Base-by-base conservation (phyloP, 2,113 vertebrate genomes). In the Stomatorhinus ivindoensis region DNA sequence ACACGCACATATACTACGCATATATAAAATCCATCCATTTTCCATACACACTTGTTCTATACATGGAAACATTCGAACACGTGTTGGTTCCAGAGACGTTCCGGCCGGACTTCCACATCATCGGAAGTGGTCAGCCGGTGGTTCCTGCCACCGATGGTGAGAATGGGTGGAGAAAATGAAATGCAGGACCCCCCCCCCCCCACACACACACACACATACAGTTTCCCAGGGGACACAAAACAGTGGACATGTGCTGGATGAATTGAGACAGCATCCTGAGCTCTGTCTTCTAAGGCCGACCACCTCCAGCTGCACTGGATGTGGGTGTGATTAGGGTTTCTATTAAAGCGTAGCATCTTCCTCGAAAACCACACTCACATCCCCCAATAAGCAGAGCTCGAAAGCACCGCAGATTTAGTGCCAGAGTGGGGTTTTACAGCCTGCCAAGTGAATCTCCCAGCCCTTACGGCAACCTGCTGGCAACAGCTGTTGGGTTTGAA, bases 401-500 rank as follows among this genome's bases (percentile, higher is more conserved):
- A 65, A 87, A 87, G 87, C 51, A 46, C 35, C 5, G 5, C 53
- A 6, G 5, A 65, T 44, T 24, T 47, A 6, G 4, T 46, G 55
- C 53, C 87, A 92, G 92, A 93, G 94, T 94, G 91, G 92, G 92
- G 13, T 92, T 91, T 91, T 90, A 61, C 92, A 93, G 93, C 44
- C 90, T 93, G 92, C 94, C 92, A 94, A 94, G 92, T 90, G 91
- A 93, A 89, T 92, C 92, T 91, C 92, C 92, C 92, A 92, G 92
- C 17, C 50, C 91, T 92, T 92, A 85, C 92, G 93, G 92, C 92
- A 94, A 92, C 93, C 94, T 94, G 94, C 93, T 91, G 90, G 91
- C 90, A 93, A 94, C 95, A 95, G 94, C 93, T 94, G 94, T 92
- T 93, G 89, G 17, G 91, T 92, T 91, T 92, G 92, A 93, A 92